Percentiles rank a stretch among this genome's conserved stretches.
Conservation (phyloP, 2,797 vertebrate species). For the Diplodus sargus region DNA sequence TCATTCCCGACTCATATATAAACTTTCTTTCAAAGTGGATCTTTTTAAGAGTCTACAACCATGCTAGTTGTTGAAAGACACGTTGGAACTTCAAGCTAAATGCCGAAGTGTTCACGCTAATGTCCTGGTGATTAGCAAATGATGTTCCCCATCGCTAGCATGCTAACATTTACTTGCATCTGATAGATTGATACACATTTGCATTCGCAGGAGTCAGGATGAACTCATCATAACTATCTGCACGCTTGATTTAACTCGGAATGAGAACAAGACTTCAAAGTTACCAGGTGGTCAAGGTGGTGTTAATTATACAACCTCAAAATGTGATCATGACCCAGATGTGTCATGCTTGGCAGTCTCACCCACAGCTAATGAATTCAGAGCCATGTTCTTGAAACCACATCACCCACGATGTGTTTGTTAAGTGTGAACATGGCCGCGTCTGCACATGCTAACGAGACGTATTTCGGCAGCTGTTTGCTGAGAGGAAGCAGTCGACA, state of each 20-base stretch:
- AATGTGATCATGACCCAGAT: too few species aligned
- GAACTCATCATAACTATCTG: neutral
- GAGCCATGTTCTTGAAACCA: neutral
- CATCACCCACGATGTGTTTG: neutral
- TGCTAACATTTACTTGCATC: neutral
- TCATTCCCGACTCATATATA: too few species aligned
- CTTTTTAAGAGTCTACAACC: neutral
- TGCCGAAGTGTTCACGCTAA: neutral
- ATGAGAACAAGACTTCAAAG: neutral
- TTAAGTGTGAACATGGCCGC: neutral
- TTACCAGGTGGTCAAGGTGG: neutral
- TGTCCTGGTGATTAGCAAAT: neutral
- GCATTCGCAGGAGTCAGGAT: neutral
- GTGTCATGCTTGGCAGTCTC: neutral
- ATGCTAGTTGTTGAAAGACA: neutral
- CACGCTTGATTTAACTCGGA: neutral
- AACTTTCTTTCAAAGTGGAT: too few species aligned
- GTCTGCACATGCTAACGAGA: neutral
- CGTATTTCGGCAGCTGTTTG: neutral
- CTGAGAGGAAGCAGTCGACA: neutral
- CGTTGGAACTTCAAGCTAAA: neutral
- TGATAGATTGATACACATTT: neutral
- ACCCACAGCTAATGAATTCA: conserved; percentile 4
- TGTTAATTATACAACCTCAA: neutral
- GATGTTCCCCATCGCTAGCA: neutral